Percentiles rank a stretch among this genome's conserved stretches.
Conservation (phyloP, 2,113 vertebrate species). For the Lipotes vexillifer region DNA sequence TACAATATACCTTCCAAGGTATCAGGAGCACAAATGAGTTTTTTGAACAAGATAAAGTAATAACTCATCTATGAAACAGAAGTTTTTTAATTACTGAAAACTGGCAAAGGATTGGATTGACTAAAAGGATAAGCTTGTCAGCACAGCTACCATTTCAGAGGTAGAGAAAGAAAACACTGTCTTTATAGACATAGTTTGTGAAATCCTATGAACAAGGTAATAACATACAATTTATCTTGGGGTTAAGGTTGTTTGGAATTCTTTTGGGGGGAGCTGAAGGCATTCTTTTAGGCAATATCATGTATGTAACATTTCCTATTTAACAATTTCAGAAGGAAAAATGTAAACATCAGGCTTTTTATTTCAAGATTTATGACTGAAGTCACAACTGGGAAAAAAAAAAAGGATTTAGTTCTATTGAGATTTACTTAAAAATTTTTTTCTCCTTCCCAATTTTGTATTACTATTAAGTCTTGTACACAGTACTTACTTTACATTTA, state of each 20-base stretch:
- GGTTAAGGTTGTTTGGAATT: not conserved
- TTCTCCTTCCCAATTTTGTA: not conserved
- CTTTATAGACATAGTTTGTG: not conserved
- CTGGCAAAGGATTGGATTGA: not conserved
- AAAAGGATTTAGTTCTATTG: not conserved
- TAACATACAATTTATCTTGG: not conserved
- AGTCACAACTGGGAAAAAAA: not conserved
- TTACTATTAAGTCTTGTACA: not conserved
- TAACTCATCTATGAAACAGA: slow-evolving; percentile 26
- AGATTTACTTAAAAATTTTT: not conserved
- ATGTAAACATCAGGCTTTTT: not conserved
- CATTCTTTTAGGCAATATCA: not conserved
- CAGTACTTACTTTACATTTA: not conserved
- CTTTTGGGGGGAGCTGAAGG: not conserved
- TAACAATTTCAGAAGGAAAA: slow-evolving; percentile 24
- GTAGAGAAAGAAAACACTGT: not conserved
- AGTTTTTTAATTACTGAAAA: slow-evolving; percentile 24
- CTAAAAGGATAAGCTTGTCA: not conserved
- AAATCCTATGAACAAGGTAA: not conserved
- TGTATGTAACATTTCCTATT: not conserved
- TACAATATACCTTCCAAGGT: slow-evolving; percentile 12
- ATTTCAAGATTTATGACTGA: slow-evolving; percentile 31
- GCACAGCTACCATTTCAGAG: not conserved
- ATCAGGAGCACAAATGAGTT: slow-evolving; percentile 13
- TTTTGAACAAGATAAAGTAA: slow-evolving; percentile 34